A percentile compares a stretch with the other conserved stretches of the same genome.
Conservation (phyloP, 2,113 vertebrate species). For the Callaeas wilsoni region DNA sequence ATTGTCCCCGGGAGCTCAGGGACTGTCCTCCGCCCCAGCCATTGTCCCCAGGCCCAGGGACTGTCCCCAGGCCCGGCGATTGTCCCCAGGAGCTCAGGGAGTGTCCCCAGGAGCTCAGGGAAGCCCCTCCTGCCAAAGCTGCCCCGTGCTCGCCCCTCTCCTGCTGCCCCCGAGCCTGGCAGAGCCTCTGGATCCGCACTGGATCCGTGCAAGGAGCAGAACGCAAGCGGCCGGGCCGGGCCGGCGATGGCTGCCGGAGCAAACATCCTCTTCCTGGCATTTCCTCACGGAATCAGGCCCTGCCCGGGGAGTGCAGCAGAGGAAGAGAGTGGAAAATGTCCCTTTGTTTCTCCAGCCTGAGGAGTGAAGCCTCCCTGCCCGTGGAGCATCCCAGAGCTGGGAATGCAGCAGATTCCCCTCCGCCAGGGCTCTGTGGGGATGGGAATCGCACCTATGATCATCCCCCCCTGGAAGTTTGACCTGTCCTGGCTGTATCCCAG, state of each 20-base stretch:
- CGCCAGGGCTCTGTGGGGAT: not conserved
- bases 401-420: not conserved
- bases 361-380: not conserved
- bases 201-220: not conserved
- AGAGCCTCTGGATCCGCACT: not conserved
- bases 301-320: not conserved
- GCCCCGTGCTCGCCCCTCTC: not conserved
- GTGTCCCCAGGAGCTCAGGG: not conserved
- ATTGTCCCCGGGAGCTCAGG: not conserved
- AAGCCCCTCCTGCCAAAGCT: not conserved
- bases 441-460: not conserved
- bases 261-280: conserved; percentile 40
- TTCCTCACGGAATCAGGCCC: not conserved
- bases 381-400: not conserved
- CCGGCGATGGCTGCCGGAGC: not conserved
- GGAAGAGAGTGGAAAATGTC: not conserved
- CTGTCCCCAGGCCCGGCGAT: not conserved
- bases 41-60: too few species aligned
- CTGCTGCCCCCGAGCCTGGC: not conserved
- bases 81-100: not conserved
- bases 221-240: not conserved
- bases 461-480: not conserved
- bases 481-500: not conserved
- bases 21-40: too few species aligned
- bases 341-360: not conserved